Evolutionary conservation across 30 jellyfish, hydroid and myxozoan species (phyloP).

Genomic region (Chrysaora quinquecirrha): DNA sequence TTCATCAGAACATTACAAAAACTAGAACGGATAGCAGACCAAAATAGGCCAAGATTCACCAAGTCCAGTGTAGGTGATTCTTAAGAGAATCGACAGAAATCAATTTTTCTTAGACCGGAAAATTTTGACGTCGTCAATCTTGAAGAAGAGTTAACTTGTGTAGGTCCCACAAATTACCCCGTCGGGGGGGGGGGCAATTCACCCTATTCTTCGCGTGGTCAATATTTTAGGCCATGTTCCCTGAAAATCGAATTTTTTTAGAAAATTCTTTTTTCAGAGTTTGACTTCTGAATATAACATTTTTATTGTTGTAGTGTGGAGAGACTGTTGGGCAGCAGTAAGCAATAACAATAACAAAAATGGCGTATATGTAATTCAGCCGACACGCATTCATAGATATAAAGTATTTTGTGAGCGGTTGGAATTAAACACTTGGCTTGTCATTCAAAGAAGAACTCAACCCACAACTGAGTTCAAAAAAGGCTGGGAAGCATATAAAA

Average conservation of each 20-base stretch:
- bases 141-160: no score
- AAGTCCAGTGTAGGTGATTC: no score
- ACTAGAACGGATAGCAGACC: no score
- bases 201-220: background rate
- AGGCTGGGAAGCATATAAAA: background rate
- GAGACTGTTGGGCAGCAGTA: background rate
- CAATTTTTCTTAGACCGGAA: no score
- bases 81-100: no score
- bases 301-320: background rate
- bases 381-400: background rate
- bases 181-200: no score
- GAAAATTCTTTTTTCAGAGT: background rate
- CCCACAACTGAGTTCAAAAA: background rate
- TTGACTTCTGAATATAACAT: background rate
- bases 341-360: background rate
- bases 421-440: conserved; percentile 5
- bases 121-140: no score
- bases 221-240: background rate
- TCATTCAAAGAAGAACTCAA: conserved; percentile 7
- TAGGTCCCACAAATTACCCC: no score
- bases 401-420: background rate
- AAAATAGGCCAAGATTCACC: no score
- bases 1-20: no score
- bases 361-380: background rate
- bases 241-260: background rate